Evolutionary conservation across 2,113 vertebrate species (phyloP), one percentile per base, ranked within the genome.

Genomic region (Hippolais icterina): DNA sequence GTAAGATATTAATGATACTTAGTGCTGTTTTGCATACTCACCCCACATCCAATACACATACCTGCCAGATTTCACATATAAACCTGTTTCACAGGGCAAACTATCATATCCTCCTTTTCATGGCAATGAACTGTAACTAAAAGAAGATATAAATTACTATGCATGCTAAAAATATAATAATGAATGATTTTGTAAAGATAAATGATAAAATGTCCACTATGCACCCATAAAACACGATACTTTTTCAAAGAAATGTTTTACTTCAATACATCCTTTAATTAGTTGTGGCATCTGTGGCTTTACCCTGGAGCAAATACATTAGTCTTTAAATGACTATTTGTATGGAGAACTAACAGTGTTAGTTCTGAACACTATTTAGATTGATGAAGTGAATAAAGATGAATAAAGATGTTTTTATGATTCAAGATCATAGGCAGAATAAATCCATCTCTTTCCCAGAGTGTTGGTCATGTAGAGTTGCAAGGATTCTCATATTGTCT

Each of bases 61-160:
- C 98, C 98, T 98, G 98, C 84, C 96, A 98, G 96, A 97, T 96
- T 97, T 98, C 96, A 97, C 97, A 97, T 85, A 97, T 96, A 98
- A 98, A 94, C 86, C 94, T 96, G 97, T 98, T 97, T 98, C 97
- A 97, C 88, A 97, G 78, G 97, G 82, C 93, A 93, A 96, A 90
- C 80, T 97, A 98, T 97, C 98, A 97, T 96, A 94, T 97, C 95
- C 97, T 98, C 91, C 93, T 97, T 97, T 97, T 97, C 97, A 98
- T 98, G 96, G 97, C 97, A 98, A 96, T 92, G 76, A 96, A 96
- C 98, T 98, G 93, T 76, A 98, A 98, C 24, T 91, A 78, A 90
- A 89, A 88, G 35, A 89, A 83, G 24, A 60, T 37, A 77, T 41
- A 52, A 68, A 94, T 95, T 94, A 97, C 41, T 64, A 17, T 22